Evolutionary conservation across 2,797 vertebrate genomes (phyloP).

Genomic region (Halcyon badia): DNA sequence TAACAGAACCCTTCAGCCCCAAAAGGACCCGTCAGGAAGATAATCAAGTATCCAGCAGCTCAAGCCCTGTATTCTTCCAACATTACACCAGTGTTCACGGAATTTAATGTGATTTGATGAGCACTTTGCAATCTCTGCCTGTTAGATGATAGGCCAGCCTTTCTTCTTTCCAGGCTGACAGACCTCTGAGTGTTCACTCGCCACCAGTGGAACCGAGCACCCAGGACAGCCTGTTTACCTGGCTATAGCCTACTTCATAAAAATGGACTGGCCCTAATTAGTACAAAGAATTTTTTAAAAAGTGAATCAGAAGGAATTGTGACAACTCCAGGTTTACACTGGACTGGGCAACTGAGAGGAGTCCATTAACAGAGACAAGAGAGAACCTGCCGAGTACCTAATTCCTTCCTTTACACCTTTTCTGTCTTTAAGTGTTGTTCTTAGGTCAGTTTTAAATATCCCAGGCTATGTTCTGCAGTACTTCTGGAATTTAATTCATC

Average conservation of each 20-base stretch:
- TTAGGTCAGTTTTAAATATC: background rate
- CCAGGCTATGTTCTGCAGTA: background rate
- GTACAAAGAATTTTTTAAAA: background rate
- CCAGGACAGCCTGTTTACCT: background rate
- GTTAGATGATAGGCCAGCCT: background rate
- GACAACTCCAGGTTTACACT: background rate
- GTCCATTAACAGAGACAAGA: background rate
- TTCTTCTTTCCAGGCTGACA: background rate
- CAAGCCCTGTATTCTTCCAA: background rate
- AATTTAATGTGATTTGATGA: rapidly evolving
- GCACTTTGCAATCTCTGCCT: background rate
- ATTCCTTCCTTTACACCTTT: background rate
- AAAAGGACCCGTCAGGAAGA: background rate
- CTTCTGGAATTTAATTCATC: background rate
- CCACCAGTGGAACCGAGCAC: background rate
- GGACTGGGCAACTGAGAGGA: background rate
- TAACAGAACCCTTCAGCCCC: background rate
- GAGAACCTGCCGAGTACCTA: background rate
- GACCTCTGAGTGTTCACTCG: background rate
- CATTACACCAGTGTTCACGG: background rate
- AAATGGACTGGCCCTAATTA: background rate
- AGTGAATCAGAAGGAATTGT: background rate
- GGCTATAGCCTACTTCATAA: background rate
- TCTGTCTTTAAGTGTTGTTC: background rate
- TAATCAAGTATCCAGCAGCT: background rate